Conservation (phyloP, 2,113 vertebrate species). For the Opisthocomus hoazin region DNA sequence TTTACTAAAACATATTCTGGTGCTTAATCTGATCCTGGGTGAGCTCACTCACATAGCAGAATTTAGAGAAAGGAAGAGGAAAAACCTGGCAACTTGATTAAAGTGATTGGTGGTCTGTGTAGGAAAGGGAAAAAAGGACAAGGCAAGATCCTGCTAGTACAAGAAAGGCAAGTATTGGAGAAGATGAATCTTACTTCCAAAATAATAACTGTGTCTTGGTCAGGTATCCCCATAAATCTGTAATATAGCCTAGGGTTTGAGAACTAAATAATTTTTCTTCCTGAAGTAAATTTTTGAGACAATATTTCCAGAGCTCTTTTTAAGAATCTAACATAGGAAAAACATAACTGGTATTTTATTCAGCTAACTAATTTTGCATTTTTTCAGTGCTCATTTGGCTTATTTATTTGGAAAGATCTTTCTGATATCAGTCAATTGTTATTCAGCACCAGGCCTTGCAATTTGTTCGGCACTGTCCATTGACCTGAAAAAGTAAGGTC, state of each 20-base stretch:
- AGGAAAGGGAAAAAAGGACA: not conserved
- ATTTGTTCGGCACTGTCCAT: not conserved
- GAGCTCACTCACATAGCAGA: not conserved
- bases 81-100: slow-evolving; percentile 28
- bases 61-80: not conserved
- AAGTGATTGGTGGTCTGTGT: not conserved
- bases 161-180: not conserved
- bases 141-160: not conserved
- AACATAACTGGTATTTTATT: not conserved
- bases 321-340: not conserved
- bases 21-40: slow-evolving; percentile 9
- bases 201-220: not conserved
- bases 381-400: not conserved
- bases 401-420: not conserved
- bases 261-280: not conserved
- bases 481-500: not conserved
- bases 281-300: not conserved
- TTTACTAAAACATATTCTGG: not conserved
- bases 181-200: slow-evolving; percentile 25
- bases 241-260: not conserved
- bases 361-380: not conserved
- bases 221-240: slow-evolving; percentile 1
- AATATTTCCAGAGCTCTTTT: not conserved
- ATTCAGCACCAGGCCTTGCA: not conserved
- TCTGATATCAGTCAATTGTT: not conserved